phyloP scores from a whole-genome alignment of 2,888 invertebrate genomes.

The Oligia fasciuncula region DNA sequence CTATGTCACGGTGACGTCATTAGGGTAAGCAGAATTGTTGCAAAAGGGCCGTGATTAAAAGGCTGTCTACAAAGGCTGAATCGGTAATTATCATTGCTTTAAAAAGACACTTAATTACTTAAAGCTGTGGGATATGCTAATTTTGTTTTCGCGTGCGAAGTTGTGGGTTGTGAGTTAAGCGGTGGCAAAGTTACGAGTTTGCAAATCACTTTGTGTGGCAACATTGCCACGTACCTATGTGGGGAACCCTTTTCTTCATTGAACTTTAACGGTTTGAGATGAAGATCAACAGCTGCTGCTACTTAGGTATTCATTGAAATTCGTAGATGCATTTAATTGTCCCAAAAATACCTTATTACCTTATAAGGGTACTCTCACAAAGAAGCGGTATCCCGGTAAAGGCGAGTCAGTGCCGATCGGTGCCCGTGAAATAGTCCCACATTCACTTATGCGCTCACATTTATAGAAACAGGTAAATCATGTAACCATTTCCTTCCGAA shows the following conservation, averaged over 20 bases:
- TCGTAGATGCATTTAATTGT: neutral
- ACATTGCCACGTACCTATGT: conserved; percentile 20
- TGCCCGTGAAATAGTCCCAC: too few species aligned
- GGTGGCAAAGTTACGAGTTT: conserved; percentile 39
- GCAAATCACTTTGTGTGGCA: conserved; percentile 38
- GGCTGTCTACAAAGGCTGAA: conserved; percentile 67
- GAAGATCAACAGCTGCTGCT: conserved; percentile 15
- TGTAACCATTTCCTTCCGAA: too few species aligned
- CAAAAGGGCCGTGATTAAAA: conserved; percentile 72
- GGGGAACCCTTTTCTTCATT: conserved; percentile 21
- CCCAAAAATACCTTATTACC: too few species aligned
- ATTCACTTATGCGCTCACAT: too few species aligned
- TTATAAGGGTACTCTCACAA: too few species aligned
- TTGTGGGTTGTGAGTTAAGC: conserved; percentile 34
- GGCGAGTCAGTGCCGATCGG: too few species aligned
- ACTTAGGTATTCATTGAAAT: neutral
- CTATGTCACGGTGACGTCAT: conserved; percentile 88
- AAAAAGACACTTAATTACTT: conserved; percentile 66
- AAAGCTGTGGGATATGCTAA: conserved; percentile 56
- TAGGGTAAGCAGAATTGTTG: conserved; percentile 86
- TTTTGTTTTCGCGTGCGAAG: conserved; percentile 46
- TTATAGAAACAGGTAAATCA: too few species aligned
- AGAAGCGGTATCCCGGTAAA: too few species aligned
- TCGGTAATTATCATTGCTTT: conserved; percentile 68
- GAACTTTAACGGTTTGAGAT: conserved; percentile 31